Percentiles rank a stretch among this genome's conserved stretches.
phyloP scores from a whole-genome alignment of 1,140 invertebrate genomes.

The Drosophila eugracilis region DNA sequence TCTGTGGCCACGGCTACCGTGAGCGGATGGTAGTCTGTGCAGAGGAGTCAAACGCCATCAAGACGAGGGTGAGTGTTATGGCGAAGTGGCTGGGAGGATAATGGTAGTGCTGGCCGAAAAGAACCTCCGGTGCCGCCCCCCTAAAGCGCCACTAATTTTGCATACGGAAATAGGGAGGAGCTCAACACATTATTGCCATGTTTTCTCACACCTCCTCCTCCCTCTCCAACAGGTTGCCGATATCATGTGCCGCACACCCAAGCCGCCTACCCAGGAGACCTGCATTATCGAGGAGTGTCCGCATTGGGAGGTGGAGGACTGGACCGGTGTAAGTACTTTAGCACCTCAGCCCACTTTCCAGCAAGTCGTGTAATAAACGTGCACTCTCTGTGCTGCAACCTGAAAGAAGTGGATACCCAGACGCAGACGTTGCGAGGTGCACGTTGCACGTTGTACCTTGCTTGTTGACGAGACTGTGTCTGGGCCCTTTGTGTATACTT shows the following conservation, averaged over 20 bases:
- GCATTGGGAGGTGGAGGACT: conserved; percentile 92
- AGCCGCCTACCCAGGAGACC: conserved; percentile 91
- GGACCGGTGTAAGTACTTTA: conserved; percentile 92
- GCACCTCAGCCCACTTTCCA: conserved; percentile 16
- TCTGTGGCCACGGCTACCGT: conserved; percentile 93
- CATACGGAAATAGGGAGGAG: conserved; percentile 26
- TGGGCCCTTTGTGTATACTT: conserved; percentile 61
- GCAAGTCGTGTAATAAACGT: conserved; percentile 69
- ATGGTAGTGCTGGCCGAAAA: conserved; percentile 30
- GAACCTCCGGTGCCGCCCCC: conserved; percentile 27
- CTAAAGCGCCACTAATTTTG: conserved; percentile 59
- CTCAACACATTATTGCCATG: conserved; percentile 65
- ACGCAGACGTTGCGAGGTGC: conserved; percentile 20
- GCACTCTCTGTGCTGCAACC: conserved; percentile 59
- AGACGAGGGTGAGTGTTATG: conserved; percentile 87
- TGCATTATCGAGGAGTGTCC: conserved; percentile 94
- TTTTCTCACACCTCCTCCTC: conserved; percentile 47
- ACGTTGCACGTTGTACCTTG: conserved; percentile 15
- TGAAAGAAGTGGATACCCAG: conserved; percentile 16
- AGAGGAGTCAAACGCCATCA: conserved; percentile 89
- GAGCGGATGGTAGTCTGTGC: conserved; percentile 92
- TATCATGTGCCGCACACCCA: conserved; percentile 90
- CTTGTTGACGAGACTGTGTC: conserved; percentile 52
- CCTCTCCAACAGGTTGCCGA: conserved; percentile 87
- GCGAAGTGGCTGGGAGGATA: conserved; percentile 21